Evolutionary conservation across 2,888 invertebrate species (phyloP).

Genomic region (Morinoia aosen): DNA sequence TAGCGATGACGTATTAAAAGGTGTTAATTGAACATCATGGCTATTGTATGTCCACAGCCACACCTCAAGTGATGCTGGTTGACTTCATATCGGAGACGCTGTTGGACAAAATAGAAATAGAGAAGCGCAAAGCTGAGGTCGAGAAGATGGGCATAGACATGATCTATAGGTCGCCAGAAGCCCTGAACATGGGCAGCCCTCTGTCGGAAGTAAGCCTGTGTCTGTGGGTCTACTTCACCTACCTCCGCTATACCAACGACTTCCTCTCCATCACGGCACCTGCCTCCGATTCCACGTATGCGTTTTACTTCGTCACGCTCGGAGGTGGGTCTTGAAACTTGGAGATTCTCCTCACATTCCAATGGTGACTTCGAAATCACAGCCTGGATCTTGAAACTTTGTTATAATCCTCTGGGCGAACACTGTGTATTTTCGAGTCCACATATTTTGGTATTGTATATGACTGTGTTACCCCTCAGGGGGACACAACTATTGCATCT

Average conservation of each 20-base stretch:
- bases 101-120: neutral
- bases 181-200: neutral
- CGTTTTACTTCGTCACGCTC: neutral
- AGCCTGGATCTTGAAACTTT: too few relatives aligned
- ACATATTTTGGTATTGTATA: neutral
- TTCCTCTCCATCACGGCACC: slow-evolving; percentile 23
- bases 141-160: neutral
- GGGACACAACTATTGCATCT: too few relatives aligned
- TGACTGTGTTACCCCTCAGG: neutral
- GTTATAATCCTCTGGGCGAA: too few relatives aligned
- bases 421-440: neutral
- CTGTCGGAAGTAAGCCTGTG: neutral
- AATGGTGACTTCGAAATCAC: neutral
- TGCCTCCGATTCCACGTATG: neutral
- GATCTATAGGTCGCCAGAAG: neutral
- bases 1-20: too few relatives aligned
- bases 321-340: neutral
- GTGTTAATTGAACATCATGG: too few relatives aligned
- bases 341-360: neutral
- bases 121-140: neutral
- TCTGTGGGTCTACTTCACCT: slow-evolving; percentile 5
- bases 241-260: slow-evolving; percentile 43
- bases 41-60: neutral
- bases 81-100: slow-evolving; percentile 19
- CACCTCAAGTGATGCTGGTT: neutral